Evolutionary conservation across 64 coral and sea anemone genomes (phyloP).

Genomic region (Stichodactyla helianthus): DNA sequence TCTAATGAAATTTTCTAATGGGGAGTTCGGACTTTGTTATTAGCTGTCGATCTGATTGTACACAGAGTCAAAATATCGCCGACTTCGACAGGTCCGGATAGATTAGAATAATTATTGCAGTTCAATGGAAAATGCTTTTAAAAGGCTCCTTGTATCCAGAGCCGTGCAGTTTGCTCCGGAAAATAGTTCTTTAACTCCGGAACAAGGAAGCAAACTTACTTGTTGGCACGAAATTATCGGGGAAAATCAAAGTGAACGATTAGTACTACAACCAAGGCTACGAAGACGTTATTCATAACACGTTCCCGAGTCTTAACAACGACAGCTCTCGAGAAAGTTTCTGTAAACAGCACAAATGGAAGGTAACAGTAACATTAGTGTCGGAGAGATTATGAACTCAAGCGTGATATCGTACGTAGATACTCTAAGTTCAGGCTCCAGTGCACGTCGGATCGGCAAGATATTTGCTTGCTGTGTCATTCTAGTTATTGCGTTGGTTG

Average conservation of each 20-base stretch:
- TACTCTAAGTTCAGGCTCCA: background rate
- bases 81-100: background rate
- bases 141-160: background rate
- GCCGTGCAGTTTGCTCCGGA: background rate
- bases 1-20: background rate
- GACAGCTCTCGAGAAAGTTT: background rate
- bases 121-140: background rate
- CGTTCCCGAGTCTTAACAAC: background rate
- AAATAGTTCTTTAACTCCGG: background rate
- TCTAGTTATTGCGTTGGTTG: conserved; percentile 19
- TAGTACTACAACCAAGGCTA: background rate
- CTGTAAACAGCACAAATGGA: background rate
- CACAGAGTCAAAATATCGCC: background rate
- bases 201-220: background rate
- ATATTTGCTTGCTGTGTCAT: conserved; percentile 2
- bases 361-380: background rate
- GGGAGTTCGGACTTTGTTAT: background rate
- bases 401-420: background rate
- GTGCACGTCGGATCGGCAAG: background rate
- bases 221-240: background rate
- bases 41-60: background rate
- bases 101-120: background rate
- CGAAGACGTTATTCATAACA: background rate
- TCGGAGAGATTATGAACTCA: background rate
- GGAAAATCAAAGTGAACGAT: background rate